Evolutionary conservation across 1,140 invertebrate species (phyloP).

Genomic region (Bursaphelenchus mucronatus): DNA sequence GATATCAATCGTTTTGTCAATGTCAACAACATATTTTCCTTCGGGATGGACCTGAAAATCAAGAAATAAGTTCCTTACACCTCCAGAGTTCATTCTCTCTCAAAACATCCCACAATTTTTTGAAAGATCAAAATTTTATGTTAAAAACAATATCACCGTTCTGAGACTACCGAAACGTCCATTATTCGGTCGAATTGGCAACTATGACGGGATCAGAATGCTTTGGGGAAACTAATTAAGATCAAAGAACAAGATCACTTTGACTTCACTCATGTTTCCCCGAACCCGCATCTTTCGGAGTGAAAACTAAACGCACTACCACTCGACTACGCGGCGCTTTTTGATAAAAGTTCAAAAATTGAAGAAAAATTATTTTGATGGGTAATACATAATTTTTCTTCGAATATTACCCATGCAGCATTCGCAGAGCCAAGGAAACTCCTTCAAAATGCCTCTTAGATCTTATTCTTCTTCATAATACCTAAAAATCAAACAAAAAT

Average conservation of each 20-base stretch:
- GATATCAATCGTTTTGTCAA: conserved; percentile 99
- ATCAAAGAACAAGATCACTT: too few relatives aligned
- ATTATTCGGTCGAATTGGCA: too few relatives aligned
- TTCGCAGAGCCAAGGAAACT: too few relatives aligned
- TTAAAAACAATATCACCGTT: conserved; percentile 1
- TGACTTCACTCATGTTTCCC: too few relatives aligned
- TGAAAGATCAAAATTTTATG: neutral
- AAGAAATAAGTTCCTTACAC: neutral
- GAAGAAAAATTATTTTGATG: too few relatives aligned
- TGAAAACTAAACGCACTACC: neutral
- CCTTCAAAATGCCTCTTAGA: too few relatives aligned
- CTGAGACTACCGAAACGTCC: too few relatives aligned
- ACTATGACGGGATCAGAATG: too few relatives aligned
- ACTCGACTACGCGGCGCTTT: too few relatives aligned
- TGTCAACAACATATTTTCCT: conserved; percentile 98
- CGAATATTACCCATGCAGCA: neutral
- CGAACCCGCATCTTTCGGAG: too few relatives aligned
- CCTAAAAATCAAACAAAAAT: neutral
- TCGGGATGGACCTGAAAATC: conserved; percentile 81
- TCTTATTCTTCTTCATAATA: conserved; percentile 10
- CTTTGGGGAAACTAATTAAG: too few relatives aligned
- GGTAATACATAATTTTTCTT: neutral
- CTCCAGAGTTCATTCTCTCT: neutral
- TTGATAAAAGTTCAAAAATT: too few relatives aligned
- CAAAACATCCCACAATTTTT: conserved; percentile 19